Conservation (phyloP, 1,140 invertebrate genomes). For the Aricia agestis region DNA sequence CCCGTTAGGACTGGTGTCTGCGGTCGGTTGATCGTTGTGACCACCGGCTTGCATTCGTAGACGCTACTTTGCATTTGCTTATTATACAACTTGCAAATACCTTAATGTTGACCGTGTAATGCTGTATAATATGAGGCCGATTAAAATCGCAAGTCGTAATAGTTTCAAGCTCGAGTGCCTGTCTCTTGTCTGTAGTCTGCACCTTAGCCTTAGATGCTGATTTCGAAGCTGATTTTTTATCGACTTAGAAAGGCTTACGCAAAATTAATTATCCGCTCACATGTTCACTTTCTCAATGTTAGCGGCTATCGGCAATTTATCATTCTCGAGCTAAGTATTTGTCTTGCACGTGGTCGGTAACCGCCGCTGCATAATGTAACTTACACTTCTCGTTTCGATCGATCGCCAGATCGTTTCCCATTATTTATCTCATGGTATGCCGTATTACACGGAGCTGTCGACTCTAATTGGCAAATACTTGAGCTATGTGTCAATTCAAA, state of each 20-base stretch:
- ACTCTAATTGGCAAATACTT: no score
- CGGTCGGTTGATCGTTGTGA: no score
- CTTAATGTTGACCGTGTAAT: not conserved
- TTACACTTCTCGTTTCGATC: not conserved
- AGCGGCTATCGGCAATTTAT: constrained; percentile 6
- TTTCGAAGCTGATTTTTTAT: not conserved
- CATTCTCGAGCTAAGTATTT: not conserved
- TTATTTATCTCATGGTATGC: not conserved
- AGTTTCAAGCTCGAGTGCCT: not conserved
- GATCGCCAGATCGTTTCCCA: not conserved
- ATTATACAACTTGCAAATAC: not conserved
- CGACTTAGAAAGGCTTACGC: constrained; percentile 12
- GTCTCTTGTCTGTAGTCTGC: not conserved
- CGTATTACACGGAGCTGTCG: no score
- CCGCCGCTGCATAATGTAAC: not conserved
- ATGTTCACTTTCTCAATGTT: constrained; percentile 11
- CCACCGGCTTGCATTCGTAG: not conserved
- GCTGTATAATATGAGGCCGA: not conserved
- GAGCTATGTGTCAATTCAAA: no score
- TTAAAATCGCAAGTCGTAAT: not conserved
- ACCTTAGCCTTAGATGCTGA: not conserved
- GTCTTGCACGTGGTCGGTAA: not conserved
- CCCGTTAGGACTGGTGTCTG: no score
- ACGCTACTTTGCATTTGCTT: not conserved
- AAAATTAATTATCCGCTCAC: constrained; percentile 11